Evolutionary conservation across 2,888 invertebrate genomes (phyloP).

Genomic region (Himalopsyche tibetana): DNA sequence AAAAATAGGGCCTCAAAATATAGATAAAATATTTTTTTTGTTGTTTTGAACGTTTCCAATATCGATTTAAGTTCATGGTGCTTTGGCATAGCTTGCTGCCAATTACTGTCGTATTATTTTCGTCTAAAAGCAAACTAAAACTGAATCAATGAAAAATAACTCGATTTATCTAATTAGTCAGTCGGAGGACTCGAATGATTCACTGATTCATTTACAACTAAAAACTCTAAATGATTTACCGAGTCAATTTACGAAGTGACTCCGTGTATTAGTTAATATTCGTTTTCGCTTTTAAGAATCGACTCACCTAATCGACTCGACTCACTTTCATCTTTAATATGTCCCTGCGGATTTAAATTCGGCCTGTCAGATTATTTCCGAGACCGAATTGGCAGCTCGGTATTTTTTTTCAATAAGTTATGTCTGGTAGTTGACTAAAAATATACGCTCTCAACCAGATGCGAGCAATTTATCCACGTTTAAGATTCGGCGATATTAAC

Average conservation of each 20-base stretch:
- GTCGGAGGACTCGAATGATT: neutral
- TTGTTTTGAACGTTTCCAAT: too few relatives aligned
- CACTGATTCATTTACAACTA: neutral
- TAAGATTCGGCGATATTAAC: conserved; percentile 6
- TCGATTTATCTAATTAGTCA: neutral
- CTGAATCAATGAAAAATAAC: neutral
- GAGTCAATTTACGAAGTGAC: neutral
- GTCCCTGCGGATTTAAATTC: conserved; percentile 1
- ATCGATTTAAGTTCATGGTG: too few relatives aligned
- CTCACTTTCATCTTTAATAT: neutral
- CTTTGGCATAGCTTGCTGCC: too few relatives aligned
- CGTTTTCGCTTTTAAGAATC: conserved; percentile 31
- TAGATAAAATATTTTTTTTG: too few relatives aligned
- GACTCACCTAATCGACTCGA: conserved; percentile 29
- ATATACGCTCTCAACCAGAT: neutral
- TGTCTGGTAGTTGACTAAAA: neutral
- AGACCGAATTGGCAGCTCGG: neutral
- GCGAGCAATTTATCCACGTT: conserved; percentile 15
- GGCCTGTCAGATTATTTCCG: conserved; percentile 20
- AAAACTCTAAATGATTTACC: neutral
- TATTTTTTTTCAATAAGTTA: neutral
- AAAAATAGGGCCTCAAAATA: too few relatives aligned
- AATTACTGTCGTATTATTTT: too few relatives aligned
- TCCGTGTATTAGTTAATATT: neutral
- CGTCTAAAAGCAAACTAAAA: too few relatives aligned